Base-by-base conservation (phyloP, 1,140 invertebrate genomes). In the Hormaphis cornu region DNA sequence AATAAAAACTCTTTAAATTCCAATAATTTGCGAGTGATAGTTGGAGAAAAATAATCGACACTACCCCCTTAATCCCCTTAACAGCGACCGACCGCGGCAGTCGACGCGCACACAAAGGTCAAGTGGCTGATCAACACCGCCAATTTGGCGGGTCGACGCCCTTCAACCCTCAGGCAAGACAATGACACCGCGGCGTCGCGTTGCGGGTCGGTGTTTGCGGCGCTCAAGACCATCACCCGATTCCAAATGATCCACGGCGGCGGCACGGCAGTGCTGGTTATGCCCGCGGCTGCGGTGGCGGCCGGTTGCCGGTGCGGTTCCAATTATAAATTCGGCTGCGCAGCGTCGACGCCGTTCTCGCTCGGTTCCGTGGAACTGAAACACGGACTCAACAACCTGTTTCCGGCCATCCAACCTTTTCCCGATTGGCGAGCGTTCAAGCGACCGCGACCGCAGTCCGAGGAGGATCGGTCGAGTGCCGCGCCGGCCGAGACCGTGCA, bases 81-180 rank as follows among this genome's bases (percentile, higher is more conserved):
- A n/a, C n/a, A n/a, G n/a, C n/a, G n/a, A n/a, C n/a, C n/a, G n/a
- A 2, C 40, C 8, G 2, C 40, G 16, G 40, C 16, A 1, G 14
- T n/a, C 16, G 40, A n/a, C 40, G 40, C 42, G n/a, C 42, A 8
- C 10, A 44, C 42, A 1, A 1, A 2, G 40, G 12, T 42, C 8
- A 54, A 54, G 10, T 54, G 52, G 52, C 30, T 54, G 18, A 54
- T 54, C n/a, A 54, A 54, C 30, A 54, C 52, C 5, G 52, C 28
- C 9, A 33, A 54, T 18, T 10, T 54, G 3, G 52, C 18, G 0
- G 52, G 28, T 16, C 52, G 30, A 35, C 35, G 52, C 28, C 28
- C 52, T 0, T 30, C n/a, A n/a, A n/a, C n/a, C n/a, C n/a, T n/a
- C n/a, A n/a, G n/a, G 30, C 30, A 30, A 8, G 30, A 10, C 5